A percentile compares a stretch with the other conserved stretches of the same genome.
phyloP scores from a whole-genome alignment of 2,888 invertebrate genomes.

The Cremastinae sp. region DNA sequence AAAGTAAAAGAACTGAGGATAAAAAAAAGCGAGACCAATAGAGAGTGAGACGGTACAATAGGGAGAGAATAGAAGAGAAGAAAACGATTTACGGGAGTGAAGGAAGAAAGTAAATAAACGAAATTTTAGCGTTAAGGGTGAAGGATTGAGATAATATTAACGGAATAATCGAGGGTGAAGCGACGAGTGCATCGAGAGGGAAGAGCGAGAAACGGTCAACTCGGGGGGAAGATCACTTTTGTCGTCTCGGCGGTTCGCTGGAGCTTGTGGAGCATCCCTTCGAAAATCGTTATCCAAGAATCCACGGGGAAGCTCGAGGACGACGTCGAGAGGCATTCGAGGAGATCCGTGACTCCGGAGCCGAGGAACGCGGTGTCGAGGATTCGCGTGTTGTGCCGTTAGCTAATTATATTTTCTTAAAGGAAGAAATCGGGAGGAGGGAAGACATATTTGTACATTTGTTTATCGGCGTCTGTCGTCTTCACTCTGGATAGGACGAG shows the following conservation, averaged over 20 bases:
- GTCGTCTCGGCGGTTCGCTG: too few relatives aligned
- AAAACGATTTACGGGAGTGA: constrained; percentile 11
- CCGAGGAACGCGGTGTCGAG: constrained; percentile 56
- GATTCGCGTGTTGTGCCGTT: constrained; percentile 56
- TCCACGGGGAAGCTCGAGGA: constrained; percentile 2
- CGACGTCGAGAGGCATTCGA: neutral
- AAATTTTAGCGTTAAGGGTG: constrained; percentile 8
- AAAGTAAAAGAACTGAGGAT: constrained; percentile 42
- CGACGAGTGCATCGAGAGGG: too few relatives aligned
- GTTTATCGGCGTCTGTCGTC: constrained; percentile 3
- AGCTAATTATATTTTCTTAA: constrained; percentile 24
- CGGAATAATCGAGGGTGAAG: constrained; percentile 5
- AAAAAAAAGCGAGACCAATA: constrained; percentile 14
- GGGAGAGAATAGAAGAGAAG: constrained; percentile 52
- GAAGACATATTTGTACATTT: constrained; percentile 5
- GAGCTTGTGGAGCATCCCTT: constrained; percentile 1
- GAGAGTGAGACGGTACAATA: constrained; percentile 19
- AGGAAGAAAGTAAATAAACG: constrained; percentile 18
- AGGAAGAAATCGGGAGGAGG: neutral
- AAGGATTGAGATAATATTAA: neutral
- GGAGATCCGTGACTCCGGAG: constrained; percentile 32
- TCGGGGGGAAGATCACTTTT: too few relatives aligned
- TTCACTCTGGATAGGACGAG: constrained; percentile 29
- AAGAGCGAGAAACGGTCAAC: too few relatives aligned
- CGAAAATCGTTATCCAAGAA: constrained; percentile 1